These are phyloP conservation scores for Campylomormyrus numenius DNA, from an alignment of 2,113 vertebrate species.

Conservation along the genomic window DNA sequence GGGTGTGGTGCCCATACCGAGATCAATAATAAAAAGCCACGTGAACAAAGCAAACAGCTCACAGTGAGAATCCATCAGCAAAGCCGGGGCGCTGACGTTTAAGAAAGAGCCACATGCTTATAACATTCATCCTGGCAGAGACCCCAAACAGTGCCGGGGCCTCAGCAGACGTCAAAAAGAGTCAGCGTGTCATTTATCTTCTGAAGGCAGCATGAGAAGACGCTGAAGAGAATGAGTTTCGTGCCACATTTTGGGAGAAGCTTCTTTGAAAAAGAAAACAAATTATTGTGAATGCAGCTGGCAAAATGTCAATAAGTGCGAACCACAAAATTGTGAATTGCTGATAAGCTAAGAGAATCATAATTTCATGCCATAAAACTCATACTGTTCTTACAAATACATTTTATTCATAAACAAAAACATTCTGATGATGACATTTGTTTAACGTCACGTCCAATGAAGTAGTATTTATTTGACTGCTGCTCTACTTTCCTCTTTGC, in stretches of 20 bases:
- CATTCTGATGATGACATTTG: not conserved
- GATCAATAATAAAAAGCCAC: not conserved
- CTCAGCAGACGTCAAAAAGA: not conserved
- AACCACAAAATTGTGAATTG: not conserved
- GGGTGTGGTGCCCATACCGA: constrained; percentile 15
- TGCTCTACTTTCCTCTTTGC: not conserved
- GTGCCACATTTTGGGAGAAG: not conserved
- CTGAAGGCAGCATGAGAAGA: not conserved
- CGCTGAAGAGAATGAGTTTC: not conserved
- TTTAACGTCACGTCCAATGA: not conserved
- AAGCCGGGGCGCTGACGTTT: not conserved
- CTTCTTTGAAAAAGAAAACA: not conserved
- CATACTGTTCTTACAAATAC: not conserved
- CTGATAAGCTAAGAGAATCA: not conserved
- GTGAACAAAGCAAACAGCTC: not conserved
- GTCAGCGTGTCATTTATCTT: not conserved
- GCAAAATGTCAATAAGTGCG: not conserved
- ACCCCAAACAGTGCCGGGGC: not conserved
- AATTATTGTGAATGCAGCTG: not conserved
- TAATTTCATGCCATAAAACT: not conserved
- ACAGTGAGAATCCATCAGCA: constrained; percentile 24
- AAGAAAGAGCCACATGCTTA: constrained; percentile 24
- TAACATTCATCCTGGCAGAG: constrained; percentile 16
- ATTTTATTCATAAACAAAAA: not conserved
- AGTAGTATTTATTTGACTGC: not conserved